Evolutionary conservation across 2,797 vertebrate genomes (phyloP).

Genomic region (Schizopygopsis malacanthus): DNA sequence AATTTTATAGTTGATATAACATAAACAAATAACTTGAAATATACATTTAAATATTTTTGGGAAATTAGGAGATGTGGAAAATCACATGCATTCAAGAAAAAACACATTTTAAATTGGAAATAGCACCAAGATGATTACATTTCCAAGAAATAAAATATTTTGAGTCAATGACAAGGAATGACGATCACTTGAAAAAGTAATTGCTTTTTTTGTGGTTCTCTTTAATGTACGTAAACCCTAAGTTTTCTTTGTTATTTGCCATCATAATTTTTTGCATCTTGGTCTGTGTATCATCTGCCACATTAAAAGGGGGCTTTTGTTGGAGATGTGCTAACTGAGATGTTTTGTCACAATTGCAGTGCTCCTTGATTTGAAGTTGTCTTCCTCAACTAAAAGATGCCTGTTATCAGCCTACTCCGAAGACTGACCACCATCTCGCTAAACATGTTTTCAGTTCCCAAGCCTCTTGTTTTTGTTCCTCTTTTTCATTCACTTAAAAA

Average conservation of each 20-base stretch:
- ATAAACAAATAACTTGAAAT: background rate
- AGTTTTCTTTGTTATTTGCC: constrained; percentile 7
- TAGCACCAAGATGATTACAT: background rate
- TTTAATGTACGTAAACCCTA: background rate
- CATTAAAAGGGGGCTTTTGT: constrained; percentile 51
- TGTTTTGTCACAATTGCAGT: constrained; percentile 54
- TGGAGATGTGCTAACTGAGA: constrained; percentile 44
- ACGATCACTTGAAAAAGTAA: background rate
- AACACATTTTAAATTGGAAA: background rate
- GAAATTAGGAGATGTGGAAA: background rate
- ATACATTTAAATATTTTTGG: background rate
- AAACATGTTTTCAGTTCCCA: constrained; percentile 87
- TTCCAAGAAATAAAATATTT: background rate
- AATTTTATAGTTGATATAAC: background rate
- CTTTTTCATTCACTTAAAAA: constrained; percentile 75
- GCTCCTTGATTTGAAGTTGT: constrained; percentile 61
- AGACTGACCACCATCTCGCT: constrained; percentile 87
- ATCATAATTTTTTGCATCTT: constrained; percentile 46
- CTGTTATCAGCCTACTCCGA: constrained; percentile 73
- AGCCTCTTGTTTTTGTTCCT: constrained; percentile 87
- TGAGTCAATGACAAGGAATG: too few relatives aligned
- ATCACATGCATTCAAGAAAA: background rate
- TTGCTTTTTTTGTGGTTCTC: background rate
- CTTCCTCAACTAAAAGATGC: constrained; percentile 79
- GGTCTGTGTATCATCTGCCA: constrained; percentile 15